Percentiles rank a stretch among this genome's conserved stretches.
These are phyloP conservation scores for Daphoenositta chrysoptera DNA, from an alignment of 2,113 vertebrate genomes.

Conservation along the genomic window DNA sequence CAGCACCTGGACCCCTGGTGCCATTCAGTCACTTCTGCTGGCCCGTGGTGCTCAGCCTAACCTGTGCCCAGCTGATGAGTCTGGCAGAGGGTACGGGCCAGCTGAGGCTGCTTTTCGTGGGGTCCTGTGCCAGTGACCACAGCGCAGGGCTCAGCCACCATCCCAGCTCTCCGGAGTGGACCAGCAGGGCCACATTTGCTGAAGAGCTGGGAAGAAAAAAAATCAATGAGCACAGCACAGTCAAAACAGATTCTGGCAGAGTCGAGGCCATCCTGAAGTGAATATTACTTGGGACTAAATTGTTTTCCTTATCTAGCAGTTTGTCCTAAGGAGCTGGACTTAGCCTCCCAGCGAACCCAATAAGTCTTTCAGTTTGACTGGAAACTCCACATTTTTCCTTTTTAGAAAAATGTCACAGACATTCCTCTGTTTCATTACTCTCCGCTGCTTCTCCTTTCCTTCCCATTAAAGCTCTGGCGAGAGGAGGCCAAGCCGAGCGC, in stretches of 20 bases:
- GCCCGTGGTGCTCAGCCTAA: rapidly evolving
- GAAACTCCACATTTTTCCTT: constrained; percentile 78
- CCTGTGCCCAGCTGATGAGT: rapidly evolving
- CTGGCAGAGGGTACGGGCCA: neutral
- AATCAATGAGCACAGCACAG: constrained; percentile 7
- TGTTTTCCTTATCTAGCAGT: constrained; percentile 63
- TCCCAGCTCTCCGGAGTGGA: neutral
- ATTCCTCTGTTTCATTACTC: constrained; percentile 73
- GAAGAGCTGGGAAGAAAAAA: constrained; percentile 13
- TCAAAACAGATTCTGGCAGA: constrained; percentile 45
- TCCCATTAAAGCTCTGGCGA: constrained; percentile 44
- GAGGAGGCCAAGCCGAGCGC: constrained; percentile 50
- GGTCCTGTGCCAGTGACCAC: neutral
- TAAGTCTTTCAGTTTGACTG: constrained; percentile 75
- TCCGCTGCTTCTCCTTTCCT: constrained; percentile 50
- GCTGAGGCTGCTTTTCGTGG: neutral
- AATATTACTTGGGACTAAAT: constrained; percentile 53
- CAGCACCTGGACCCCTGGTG: rapidly evolving
- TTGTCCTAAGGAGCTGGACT: constrained; percentile 63
- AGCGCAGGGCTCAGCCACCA: rapidly evolving
- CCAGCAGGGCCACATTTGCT: neutral
- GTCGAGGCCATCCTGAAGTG: constrained; percentile 5
- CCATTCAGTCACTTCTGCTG: neutral
- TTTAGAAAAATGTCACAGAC: constrained; percentile 77
- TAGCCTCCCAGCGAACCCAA: constrained; percentile 70